Percentiles rank a stretch among this genome's conserved stretches.
These are phyloP conservation scores for Chrysolina haemoptera DNA, from an alignment of 2,888 invertebrate species.

Conservation along the genomic window DNA sequence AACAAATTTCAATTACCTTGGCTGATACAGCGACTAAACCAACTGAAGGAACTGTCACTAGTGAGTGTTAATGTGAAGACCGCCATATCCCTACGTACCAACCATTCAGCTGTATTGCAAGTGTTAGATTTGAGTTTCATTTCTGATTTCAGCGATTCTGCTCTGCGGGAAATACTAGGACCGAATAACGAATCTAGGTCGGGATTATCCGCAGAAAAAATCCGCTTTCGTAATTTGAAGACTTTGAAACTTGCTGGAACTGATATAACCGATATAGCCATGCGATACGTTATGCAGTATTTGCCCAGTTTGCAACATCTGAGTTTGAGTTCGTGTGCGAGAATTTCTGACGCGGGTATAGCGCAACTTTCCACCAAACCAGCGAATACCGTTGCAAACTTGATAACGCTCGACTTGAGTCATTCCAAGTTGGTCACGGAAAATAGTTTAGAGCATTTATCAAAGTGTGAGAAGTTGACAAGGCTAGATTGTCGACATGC, in stretches of 20 bases:
- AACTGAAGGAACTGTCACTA: conserved; percentile 84
- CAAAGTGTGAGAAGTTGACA: conserved; percentile 81
- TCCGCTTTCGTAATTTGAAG: conserved; percentile 83
- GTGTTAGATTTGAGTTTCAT: conserved; percentile 88
- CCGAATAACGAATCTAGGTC: conserved; percentile 90
- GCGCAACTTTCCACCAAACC: conserved; percentile 87
- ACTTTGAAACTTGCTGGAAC: conserved; percentile 87
- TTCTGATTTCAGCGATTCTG: conserved; percentile 87
- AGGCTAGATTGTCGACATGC: conserved; percentile 86
- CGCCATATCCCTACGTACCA: conserved; percentile 85
- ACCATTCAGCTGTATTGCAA: conserved; percentile 70
- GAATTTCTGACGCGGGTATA: conserved; percentile 92
- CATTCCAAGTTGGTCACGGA: conserved; percentile 89
- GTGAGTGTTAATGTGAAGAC: conserved; percentile 83
- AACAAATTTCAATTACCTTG: conserved; percentile 92
- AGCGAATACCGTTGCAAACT: conserved; percentile 77
- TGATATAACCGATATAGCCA: conserved; percentile 90
- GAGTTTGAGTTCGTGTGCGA: conserved; percentile 89
- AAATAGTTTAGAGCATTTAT: conserved; percentile 84
- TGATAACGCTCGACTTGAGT: conserved; percentile 84
- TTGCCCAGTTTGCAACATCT: conserved; percentile 82
- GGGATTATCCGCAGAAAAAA: conserved; percentile 80
- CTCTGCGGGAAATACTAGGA: conserved; percentile 87
- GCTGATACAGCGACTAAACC: conserved; percentile 90
- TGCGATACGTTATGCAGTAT: conserved; percentile 84